phyloP scores from a whole-genome alignment of 2,888 invertebrate genomes.

The Thymelicus sylvestris region DNA sequence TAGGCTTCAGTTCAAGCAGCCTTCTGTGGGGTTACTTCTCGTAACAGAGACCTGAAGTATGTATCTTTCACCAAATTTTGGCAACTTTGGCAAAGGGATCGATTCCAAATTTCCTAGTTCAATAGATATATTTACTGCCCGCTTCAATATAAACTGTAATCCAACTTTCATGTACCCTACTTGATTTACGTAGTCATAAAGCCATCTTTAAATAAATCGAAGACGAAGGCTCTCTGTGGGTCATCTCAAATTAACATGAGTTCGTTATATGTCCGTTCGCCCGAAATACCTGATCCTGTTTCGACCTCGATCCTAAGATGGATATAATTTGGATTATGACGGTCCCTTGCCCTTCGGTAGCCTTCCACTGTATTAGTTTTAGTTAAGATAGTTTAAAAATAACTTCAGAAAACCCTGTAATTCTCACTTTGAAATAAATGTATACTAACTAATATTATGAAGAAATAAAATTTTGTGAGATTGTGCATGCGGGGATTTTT shows the following conservation, averaged over 20 bases:
- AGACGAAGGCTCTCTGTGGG: background rate
- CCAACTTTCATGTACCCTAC: background rate
- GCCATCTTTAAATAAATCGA: conserved; percentile 23
- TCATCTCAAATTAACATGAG: conserved; percentile 30
- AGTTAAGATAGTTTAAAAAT: conserved; percentile 18
- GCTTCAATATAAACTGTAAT: background rate
- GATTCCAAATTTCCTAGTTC: too few species aligned
- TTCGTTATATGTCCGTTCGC: conserved; percentile 29
- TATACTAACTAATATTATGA: too few species aligned
- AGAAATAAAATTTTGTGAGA: too few species aligned
- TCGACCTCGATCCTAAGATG: conserved; percentile 35
- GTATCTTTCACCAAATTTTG: too few species aligned
- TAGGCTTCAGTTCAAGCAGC: too few species aligned
- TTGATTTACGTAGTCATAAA: conserved; percentile 4
- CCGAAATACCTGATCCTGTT: conserved; percentile 32
- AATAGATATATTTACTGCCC: too few species aligned
- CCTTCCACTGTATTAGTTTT: conserved; percentile 26
- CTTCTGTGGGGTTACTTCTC: too few species aligned
- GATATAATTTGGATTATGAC: conserved; percentile 34
- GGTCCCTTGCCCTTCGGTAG: conserved; percentile 30
- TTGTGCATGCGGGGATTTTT: too few species aligned
- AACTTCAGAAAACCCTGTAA: conserved; percentile 11
- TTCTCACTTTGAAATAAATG: background rate
- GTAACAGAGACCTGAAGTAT: too few species aligned
- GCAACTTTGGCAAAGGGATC: too few species aligned